Evolutionary conservation across 1,140 invertebrate species (phyloP), one percentile per base, ranked within the genome.

Genomic region (Brachionus calyciflorus): DNA sequence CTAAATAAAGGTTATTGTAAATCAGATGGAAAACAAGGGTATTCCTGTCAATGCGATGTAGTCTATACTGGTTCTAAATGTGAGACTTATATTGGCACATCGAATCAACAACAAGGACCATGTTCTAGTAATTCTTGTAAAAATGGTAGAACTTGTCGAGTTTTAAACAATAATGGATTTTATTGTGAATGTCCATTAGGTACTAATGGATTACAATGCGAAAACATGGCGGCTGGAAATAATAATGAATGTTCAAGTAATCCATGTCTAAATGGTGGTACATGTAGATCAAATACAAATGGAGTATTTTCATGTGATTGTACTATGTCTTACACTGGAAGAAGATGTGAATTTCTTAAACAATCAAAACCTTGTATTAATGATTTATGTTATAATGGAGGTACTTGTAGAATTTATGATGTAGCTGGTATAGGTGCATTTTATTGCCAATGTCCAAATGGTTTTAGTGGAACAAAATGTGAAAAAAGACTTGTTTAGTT

Each of bases 91-190:
- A 30, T 33, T 2, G 28, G 9, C 3, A 37, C 33, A 37, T 9
- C 33, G 3, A 37, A 37, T 9, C n/a, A n/a, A n/a, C n/a, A n/a
- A n/a, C 33, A 37, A 37, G 9, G 33, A 5, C 33, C 33, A 9
- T 37, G 33, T 37, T 17, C 6, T 17, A 48, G 46, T 19, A 17
- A 17, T 17, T 81, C 93, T 0, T 99, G 96, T 84, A 94, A 95
- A 85, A 94, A 97, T 81, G 94, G 93, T 0, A 94, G 94, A 30
- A 98, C 94, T 0, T 98, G 96, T 83, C 92, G 95, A 79, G 94
- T 98, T 81, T 87, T 92, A n/a, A 93, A 97, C 30, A 94, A 37
- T 9, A 60, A 60, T 37, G 55, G 30, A 17, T 60, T 40, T 60
- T 60, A 60, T 60, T 60, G 55, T 37, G 14, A 60, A 4, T 60